Evolutionary conservation across 2,888 invertebrate species (phyloP), one percentile per base, ranked within the genome.

Genomic region (Steinernema hermaphroditum): DNA sequence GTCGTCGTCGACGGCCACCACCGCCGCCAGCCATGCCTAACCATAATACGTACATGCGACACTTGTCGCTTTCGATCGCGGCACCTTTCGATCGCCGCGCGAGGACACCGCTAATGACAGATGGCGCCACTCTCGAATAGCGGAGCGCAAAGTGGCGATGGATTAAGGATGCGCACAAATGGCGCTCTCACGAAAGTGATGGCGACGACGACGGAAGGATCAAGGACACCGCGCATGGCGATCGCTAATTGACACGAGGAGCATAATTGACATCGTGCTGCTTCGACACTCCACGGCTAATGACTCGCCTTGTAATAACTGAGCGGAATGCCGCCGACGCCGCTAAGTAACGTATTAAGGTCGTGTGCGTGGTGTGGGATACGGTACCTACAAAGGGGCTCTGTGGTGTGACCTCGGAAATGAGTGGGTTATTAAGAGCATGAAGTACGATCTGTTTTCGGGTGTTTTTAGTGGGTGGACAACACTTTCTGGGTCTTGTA

Each of bases 281-380:
- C 62, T 62, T 62, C 62, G 62, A 62, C 62, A 62, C 62, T 62
- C 27, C 27, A n/a, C n/a, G 32, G 62, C 62, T 62, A 62, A 62
- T 62, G 62, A 62, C 62, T 22, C 54, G 62, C 62, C 62, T 62
- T 62, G 62, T 62, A 62, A 62, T 62, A 62, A 62, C 62, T 16
- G 32, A 29, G 12, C 16, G 32, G 29, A 62, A 62, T 32, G 27
- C 62, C 54, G 54, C 54, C 14, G 24, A 19, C 49, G 1, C 54
- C 62, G 62, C 62, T 62, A 62, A 62, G 62, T 62, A 62, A 62
- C 62, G 62, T 62, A 62, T 62, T 62, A 62, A 62, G 62, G 62
- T 62, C 62, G 62, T 62, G 29, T n/a, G n/a, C n/a, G n/a, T n/a
- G n/a, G n/a, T n/a, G 22, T 16, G 62, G 62, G 16, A 8, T 62